Conservation (phyloP, 2,113 vertebrate genomes). For the Oryctolagus cuniculus region DNA sequence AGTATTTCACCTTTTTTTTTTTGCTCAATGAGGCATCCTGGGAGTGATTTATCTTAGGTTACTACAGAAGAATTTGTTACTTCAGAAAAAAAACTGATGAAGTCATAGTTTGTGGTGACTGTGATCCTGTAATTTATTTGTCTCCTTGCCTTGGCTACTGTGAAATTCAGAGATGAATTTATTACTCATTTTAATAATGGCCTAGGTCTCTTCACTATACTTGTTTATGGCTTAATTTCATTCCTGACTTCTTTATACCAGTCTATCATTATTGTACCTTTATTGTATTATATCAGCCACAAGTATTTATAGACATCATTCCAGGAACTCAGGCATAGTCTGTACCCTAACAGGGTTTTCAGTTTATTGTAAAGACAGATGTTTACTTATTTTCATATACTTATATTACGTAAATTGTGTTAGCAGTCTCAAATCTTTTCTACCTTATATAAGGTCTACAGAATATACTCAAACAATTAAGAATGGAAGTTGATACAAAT, state of each 20-base stretch:
- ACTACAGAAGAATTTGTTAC: background rate
- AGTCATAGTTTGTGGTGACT: background rate
- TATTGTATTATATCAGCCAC: background rate
- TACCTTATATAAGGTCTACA: background rate
- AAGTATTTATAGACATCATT: background rate
- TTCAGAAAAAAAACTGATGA: background rate
- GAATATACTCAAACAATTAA: background rate
- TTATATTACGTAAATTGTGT: background rate
- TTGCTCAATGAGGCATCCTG: background rate
- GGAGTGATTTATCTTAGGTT: background rate
- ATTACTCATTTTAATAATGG: background rate
- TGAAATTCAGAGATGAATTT: conserved; percentile 2
- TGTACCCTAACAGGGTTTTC: background rate
- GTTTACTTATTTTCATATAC: background rate
- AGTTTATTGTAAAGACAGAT: background rate
- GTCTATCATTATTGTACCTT: background rate
- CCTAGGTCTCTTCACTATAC: background rate
- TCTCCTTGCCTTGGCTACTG: background rate
- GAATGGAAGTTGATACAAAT: background rate
- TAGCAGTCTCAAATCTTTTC: conserved; percentile 12
- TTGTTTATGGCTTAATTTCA: background rate
- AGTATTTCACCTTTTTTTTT: background rate
- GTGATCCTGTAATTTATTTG: background rate
- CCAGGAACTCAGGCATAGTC: background rate
- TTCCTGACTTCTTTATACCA: background rate